A percentile compares a stretch with the other conserved stretches of the same genome.
Evolutionary conservation across 92 coral and sea anemone genomes (phyloP).

Genomic region (Paramuricea clavata): DNA sequence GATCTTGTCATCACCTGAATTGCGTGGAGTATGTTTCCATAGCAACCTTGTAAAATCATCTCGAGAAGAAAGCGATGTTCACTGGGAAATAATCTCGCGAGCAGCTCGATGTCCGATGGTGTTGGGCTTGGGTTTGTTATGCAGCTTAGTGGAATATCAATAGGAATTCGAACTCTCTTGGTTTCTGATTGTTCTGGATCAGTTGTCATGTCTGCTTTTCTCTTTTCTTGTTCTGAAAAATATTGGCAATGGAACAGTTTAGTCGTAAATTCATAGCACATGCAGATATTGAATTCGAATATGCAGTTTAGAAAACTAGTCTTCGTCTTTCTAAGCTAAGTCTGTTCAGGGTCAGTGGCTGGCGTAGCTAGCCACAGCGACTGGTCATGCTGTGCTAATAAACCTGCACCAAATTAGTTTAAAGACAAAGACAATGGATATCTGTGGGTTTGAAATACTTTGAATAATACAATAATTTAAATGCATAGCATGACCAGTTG

Average conservation of each 20-base stretch:
- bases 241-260: neutral
- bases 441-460: no score
- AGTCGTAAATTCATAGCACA: no score
- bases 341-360: no score
- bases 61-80: conserved; percentile 77
- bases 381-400: no score
- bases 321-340: no score
- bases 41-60: conserved; percentile 88
- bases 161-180: conserved; percentile 27
- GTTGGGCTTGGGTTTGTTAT: conserved; percentile 17
- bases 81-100: conserved; percentile 85
- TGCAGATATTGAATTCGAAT: no score
- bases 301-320: no score
- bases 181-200: conserved; percentile 25
- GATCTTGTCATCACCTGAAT: conserved; percentile 86
- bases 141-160: conserved; percentile 41
- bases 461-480: no score
- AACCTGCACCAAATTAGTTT: no score
- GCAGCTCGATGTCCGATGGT: conserved; percentile 83
- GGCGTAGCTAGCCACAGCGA: no score
- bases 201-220: neutral
- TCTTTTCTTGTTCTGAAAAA: conserved; percentile 14
- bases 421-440: no score
- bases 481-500: no score
- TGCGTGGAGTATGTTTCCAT: conserved; percentile 91